A percentile compares a stretch with the other conserved stretches of the same genome.
phyloP scores from a whole-genome alignment of 2,113 vertebrate species.

The Garra rufa region DNA sequence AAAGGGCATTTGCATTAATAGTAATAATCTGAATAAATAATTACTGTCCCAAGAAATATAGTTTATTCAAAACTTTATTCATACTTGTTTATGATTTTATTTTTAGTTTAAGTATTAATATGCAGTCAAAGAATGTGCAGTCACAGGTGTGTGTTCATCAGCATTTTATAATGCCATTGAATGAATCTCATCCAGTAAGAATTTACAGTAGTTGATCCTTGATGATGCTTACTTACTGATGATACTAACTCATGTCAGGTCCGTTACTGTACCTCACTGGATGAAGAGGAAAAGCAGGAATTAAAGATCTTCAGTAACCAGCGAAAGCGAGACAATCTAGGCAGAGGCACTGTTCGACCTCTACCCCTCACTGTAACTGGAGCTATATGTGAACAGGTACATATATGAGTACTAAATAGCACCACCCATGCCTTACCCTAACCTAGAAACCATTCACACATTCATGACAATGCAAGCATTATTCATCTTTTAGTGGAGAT shows the following conservation, averaged over 20 bases:
- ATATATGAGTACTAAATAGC: neutral
- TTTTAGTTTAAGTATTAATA: neutral
- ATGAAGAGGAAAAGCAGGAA: slow-evolving; percentile 96
- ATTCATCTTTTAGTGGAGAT: neutral
- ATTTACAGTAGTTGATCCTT: slow-evolving; percentile 6
- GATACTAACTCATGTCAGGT: slow-evolving; percentile 74
- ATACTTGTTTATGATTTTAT: neutral
- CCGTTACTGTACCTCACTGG: slow-evolving; percentile 92
- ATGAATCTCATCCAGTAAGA: neutral
- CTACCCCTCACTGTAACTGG: slow-evolving; percentile 93
- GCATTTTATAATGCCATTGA: neutral
- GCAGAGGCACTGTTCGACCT: slow-evolving; percentile 90
- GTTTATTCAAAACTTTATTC: neutral
- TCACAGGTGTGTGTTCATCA: neutral
- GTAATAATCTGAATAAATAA: neutral
- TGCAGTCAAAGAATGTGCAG: neutral
- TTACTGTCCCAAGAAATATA: neutral
- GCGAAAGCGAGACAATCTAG: slow-evolving; percentile 93
- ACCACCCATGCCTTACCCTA: neutral
- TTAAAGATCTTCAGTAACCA: slow-evolving; percentile 97
- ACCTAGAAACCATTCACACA: neutral
- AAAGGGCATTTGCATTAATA: neutral
- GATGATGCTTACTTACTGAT: neutral
- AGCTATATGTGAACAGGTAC: slow-evolving; percentile 93
- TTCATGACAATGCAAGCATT: neutral